Conservation (phyloP, 2,888 invertebrate species). For the Caenorhabditis virilis region DNA sequence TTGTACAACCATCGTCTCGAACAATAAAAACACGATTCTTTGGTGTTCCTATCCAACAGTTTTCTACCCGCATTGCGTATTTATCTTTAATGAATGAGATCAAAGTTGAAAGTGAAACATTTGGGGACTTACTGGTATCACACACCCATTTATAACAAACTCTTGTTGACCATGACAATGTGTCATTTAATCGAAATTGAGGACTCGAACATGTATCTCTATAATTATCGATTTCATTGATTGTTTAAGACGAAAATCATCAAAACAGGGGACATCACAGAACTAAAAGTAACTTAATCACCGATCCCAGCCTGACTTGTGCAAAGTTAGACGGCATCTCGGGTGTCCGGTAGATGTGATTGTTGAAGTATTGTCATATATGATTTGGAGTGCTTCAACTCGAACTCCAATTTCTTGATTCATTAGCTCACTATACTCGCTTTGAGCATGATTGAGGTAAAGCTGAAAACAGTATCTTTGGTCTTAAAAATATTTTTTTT, state of each 20-base stretch:
- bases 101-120: neutral
- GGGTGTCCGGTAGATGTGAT: slow-evolving; percentile 26
- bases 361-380: slow-evolving; percentile 29
- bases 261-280: neutral
- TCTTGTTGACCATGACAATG: slow-evolving; percentile 45
- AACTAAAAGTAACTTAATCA: slow-evolving; percentile 8
- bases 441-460: too few species aligned
- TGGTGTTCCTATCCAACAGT: slow-evolving; percentile 45
- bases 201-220: slow-evolving; percentile 33
- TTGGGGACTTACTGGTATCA: slow-evolving; percentile 32
- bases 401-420: slow-evolving; percentile 25
- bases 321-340: slow-evolving; percentile 36
- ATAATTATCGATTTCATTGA: slow-evolving; percentile 1
- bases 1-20: slow-evolving; percentile 40
- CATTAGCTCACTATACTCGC: slow-evolving; percentile 35
- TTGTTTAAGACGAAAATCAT: neutral
- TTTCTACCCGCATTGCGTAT: slow-evolving; percentile 46
- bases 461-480: too few species aligned
- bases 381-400: slow-evolving; percentile 18
- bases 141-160: slow-evolving; percentile 50
- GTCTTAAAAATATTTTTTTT: too few species aligned
- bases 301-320: slow-evolving; percentile 42
- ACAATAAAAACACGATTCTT: slow-evolving; percentile 46
- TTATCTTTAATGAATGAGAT: slow-evolving; percentile 31
- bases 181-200: slow-evolving; percentile 30